Evolutionary conservation across 30 jellyfish, hydroid and myxozoan genomes (phyloP).

Genomic region (Cassiopea xamachana): DNA sequence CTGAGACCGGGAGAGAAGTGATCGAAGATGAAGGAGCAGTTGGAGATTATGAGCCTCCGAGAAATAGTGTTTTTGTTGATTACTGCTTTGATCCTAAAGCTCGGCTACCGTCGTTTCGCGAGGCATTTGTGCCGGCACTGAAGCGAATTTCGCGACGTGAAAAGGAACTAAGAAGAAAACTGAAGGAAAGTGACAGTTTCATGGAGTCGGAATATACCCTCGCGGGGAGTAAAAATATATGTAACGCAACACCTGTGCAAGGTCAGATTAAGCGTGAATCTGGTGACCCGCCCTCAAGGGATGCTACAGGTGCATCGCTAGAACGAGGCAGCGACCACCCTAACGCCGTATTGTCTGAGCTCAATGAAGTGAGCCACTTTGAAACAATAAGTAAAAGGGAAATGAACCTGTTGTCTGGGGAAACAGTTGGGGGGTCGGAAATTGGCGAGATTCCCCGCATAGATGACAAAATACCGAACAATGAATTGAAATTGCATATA

Average conservation of each 20-base stretch:
- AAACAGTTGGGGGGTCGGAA: not conserved
- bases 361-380: conserved; percentile 12
- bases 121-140: conserved; percentile 73
- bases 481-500: conserved; percentile 11
- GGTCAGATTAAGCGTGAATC: conserved; percentile 56
- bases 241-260: conserved; percentile 52
- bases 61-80: conserved; percentile 46
- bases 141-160: conserved; percentile 34
- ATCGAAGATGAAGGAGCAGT: conserved; percentile 25
- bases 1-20: conserved; percentile 29
- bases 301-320: conserved; percentile 37
- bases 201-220: conserved; percentile 20
- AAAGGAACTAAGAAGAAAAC: conserved; percentile 21
- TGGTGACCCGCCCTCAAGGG: conserved; percentile 41
- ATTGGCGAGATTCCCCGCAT: not conserved
- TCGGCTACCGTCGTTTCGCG: conserved; percentile 70
- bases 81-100: conserved; percentile 56
- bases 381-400: conserved; percentile 28
- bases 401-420: conserved; percentile 35
- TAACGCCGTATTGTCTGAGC: conserved; percentile 66
- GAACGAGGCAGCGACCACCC: conserved; percentile 37
- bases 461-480: conserved; percentile 3
- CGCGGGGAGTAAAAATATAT: not conserved
- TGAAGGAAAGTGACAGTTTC: not conserved
- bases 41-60: conserved; percentile 42